These are phyloP conservation scores for Promerops cafer DNA, from an alignment of 2,113 vertebrate species.

Conservation along the genomic window DNA sequence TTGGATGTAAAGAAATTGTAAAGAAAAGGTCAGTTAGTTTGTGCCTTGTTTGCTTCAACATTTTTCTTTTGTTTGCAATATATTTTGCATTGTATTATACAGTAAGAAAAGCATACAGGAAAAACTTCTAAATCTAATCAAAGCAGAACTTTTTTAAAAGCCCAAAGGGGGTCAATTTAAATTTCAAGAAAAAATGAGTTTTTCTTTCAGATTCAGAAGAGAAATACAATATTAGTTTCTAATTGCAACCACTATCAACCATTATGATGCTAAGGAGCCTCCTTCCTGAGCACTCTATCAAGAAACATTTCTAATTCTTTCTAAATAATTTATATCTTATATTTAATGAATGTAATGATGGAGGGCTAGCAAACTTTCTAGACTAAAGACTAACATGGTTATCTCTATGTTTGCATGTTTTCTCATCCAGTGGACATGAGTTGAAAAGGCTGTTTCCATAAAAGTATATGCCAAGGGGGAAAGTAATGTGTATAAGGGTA, in stretches of 20 bases:
- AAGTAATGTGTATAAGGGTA: background rate
- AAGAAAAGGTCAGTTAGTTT: background rate
- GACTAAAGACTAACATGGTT: background rate
- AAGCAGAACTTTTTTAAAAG: background rate
- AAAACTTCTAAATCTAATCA: background rate
- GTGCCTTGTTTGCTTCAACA: background rate
- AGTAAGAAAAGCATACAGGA: background rate
- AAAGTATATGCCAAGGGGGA: background rate
- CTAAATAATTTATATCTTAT: background rate
- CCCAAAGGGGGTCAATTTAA: accelerated
- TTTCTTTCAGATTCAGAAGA: background rate
- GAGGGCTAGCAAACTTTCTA: background rate
- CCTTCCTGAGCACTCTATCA: background rate
- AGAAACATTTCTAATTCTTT: background rate
- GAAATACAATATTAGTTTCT: background rate
- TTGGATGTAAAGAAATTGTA: background rate
- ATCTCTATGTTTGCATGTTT: background rate
- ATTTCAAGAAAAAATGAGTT: background rate
- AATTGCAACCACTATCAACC: background rate
- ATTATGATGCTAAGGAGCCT: background rate
- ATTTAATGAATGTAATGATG: background rate
- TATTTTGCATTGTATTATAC: background rate
- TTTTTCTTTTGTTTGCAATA: background rate
- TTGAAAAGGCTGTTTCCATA: background rate
- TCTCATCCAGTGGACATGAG: background rate